Base-by-base conservation (phyloP, 2,797 vertebrate genomes). In the Alcedo quadribrachys region DNA sequence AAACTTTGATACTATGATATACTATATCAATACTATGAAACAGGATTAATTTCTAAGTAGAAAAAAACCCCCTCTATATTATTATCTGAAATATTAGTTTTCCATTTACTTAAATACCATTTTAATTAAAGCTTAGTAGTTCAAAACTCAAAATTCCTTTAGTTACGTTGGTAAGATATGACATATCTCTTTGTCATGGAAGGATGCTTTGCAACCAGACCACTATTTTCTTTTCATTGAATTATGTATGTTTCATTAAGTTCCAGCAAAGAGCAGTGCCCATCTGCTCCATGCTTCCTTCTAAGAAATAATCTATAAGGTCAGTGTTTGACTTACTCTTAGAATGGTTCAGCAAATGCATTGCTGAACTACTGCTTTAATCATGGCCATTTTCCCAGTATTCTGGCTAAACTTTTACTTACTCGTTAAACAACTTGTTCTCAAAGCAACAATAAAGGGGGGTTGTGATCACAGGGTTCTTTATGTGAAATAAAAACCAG, bases 51-150 rank as follows among this genome's bases (percentile, higher is more conserved):
- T 93, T 84, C 16, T 24, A 48, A 62, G 69, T 69, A 66, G 67
- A 40, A 73, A 50, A 73, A 63, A 21, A 57, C 33, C 16, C 11
- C 3, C n/a, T 7, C 2, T 67, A 30, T 37, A 13, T 21, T n/a
- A 30, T 61, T 76, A 57, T 48, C 62, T 81, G 40, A 90, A 37
- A 32, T 70, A 46, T n/a, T 61, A 24, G 63, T 14, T 17, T 92
- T 87, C 71, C 6, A 50, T 83, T 93, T 85, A 74, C 61, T 57
- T 65, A 92, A 87, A 90, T 42, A 32, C 3, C 54, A 37, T 81
- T 90, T 88, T 63, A 81, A 90, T 92, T 89, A 76, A 79, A 53
- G 12, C 37, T 67, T 92, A 53, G 19, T 53, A 53, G 80, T 90
- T 90, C 51, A 73, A 79, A 77, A 75, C 24, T 73, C 17, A 68